Percentiles rank a stretch among this genome's conserved stretches.
phyloP scores from a whole-genome alignment of 2,888 invertebrate genomes.

The Zele albiditarsus region DNA sequence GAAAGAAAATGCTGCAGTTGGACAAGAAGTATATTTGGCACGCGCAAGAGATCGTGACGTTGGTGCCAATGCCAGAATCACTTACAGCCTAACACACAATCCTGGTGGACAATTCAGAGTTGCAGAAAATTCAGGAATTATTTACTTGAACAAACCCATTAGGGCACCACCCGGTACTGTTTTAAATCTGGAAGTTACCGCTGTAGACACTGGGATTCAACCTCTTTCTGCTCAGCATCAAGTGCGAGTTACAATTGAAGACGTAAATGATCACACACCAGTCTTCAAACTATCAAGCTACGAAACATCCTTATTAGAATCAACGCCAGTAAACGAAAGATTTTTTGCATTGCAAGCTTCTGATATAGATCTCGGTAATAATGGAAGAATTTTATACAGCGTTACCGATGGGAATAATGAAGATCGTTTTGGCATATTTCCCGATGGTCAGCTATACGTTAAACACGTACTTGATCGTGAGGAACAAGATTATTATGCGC shows the following conservation, averaged over 20 bases:
- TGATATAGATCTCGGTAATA: slow-evolving; percentile 89
- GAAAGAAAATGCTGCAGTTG: slow-evolving; percentile 92
- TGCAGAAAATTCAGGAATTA: slow-evolving; percentile 89
- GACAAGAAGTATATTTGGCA: slow-evolving; percentile 92
- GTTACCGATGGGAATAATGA: slow-evolving; percentile 91
- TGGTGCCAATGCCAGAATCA: slow-evolving; percentile 89
- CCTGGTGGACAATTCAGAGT: slow-evolving; percentile 88
- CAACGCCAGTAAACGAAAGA: slow-evolving; percentile 91
- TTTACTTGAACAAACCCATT: slow-evolving; percentile 88
- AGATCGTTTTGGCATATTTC: slow-evolving; percentile 93
- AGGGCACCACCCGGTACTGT: slow-evolving; percentile 82
- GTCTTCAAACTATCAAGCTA: slow-evolving; percentile 94
- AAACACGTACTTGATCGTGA: slow-evolving; percentile 91
- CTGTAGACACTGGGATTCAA: slow-evolving; percentile 88
- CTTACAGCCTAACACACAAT: slow-evolving; percentile 87
- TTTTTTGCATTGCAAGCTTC: slow-evolving; percentile 93
- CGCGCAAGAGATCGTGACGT: slow-evolving; percentile 91
- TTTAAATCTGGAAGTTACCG: slow-evolving; percentile 85
- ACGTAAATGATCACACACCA: slow-evolving; percentile 97
- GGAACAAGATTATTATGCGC: slow-evolving; percentile 91
- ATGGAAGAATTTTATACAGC: slow-evolving; percentile 85
- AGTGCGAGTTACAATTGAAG: slow-evolving; percentile 83
- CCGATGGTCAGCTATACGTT: slow-evolving; percentile 94
- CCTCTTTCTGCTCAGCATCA: slow-evolving; percentile 84
- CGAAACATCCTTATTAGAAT: slow-evolving; percentile 92